Percentiles rank a stretch among this genome's conserved stretches.
Evolutionary conservation across 2,113 vertebrate genomes (phyloP).

Genomic region (Hylia prasina): DNA sequence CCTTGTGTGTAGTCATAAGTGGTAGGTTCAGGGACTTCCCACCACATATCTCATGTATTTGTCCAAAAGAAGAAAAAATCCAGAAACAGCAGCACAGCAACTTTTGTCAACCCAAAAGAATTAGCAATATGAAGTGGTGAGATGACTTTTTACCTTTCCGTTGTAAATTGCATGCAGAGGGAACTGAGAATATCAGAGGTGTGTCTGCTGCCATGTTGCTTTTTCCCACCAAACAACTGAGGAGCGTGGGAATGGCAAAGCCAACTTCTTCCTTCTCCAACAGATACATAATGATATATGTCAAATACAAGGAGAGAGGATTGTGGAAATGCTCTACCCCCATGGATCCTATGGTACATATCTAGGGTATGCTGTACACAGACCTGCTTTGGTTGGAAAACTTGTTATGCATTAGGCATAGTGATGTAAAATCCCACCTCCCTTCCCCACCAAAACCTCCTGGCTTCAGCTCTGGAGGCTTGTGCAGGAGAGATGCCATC

Average conservation of each 20-base stretch:
- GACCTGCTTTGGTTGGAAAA: not conserved
- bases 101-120: not conserved
- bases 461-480: not conserved
- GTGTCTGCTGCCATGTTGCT: not conserved
- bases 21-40: not conserved
- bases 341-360: fast-evolving
- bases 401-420: not conserved
- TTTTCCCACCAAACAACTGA: not conserved
- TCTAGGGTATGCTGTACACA: not conserved
- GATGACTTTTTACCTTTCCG: not conserved
- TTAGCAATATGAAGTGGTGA: not conserved
- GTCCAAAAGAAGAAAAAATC: not conserved
- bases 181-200: not conserved
- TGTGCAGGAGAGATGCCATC: not conserved
- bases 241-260: not conserved
- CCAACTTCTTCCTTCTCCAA: not conserved
- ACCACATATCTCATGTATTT: not conserved
- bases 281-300: not conserved
- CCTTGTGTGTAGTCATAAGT: not conserved
- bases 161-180: not conserved
- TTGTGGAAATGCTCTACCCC: not conserved
- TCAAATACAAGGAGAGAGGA: not conserved
- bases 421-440: not conserved
- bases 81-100: not conserved
- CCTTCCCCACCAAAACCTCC: not conserved